Conservation (phyloP, 2,888 invertebrate genomes). For the Netelia fuscicornis region DNA sequence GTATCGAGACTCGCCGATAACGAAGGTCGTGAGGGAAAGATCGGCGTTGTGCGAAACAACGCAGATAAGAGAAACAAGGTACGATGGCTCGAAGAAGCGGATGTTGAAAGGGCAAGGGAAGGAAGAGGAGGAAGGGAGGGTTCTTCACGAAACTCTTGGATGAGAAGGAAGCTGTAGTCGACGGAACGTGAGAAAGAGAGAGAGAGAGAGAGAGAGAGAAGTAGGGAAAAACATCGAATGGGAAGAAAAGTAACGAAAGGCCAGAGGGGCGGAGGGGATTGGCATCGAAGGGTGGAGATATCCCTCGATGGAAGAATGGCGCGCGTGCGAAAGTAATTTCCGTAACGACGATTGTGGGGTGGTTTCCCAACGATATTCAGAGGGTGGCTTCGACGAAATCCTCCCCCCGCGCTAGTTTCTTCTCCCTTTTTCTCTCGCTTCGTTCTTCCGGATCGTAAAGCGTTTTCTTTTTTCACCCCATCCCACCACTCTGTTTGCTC, state of each 20-base stretch:
- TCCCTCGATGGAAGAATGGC: constrained; percentile 61
- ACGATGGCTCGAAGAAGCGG: constrained; percentile 7
- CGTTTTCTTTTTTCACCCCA: constrained; percentile 25
- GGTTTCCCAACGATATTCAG: constrained; percentile 62
- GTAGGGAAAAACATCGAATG: background rate
- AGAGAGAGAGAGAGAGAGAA: background rate
- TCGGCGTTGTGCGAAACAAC: constrained; percentile 57
- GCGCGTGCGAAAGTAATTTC: constrained; percentile 69
- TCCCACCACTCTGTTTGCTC: constrained; percentile 14
- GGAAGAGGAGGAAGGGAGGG: constrained; percentile 11
- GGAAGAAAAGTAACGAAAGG: background rate
- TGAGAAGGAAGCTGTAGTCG: background rate
- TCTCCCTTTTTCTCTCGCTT: constrained; percentile 22
- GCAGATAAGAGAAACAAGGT: constrained; percentile 62
- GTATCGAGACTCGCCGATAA: constrained; percentile 66
- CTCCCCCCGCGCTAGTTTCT: background rate
- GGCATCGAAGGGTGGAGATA: constrained; percentile 57
- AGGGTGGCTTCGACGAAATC: constrained; percentile 40
- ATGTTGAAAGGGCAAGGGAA: constrained; percentile 2
- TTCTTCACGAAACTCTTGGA: background rate
- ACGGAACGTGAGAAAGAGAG: background rate
- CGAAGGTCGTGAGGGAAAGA: constrained; percentile 57
- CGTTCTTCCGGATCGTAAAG: constrained; percentile 34
- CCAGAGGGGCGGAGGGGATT: background rate
- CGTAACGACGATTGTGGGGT: constrained; percentile 68